Evolutionary conservation across 2,888 invertebrate species (phyloP).

Genomic region (Candidula unifasciata): DNA sequence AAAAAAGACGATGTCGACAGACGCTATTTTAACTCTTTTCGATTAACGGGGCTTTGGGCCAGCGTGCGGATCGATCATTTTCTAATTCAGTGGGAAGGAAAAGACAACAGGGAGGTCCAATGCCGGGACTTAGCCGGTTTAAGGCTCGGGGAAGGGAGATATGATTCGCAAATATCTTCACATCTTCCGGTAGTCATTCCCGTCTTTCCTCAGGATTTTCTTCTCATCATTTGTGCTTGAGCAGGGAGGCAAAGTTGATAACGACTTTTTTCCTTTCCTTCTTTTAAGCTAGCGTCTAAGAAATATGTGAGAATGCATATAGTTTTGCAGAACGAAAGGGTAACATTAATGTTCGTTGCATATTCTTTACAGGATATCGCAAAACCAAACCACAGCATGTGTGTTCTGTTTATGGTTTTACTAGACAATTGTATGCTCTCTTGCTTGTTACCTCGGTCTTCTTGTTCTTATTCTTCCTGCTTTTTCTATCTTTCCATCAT

Average conservation of each 20-base stretch:
- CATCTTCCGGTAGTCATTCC: conserved; percentile 20
- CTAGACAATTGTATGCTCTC: too few species aligned
- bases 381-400: too few species aligned
- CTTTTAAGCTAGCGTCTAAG: neutral
- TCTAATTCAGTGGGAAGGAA: conserved; percentile 50
- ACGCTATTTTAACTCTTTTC: conserved; percentile 47
- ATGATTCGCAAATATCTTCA: conserved; percentile 42
- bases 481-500: too few species aligned
- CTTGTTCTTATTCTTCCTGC: too few species aligned
- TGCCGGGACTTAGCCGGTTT: conserved; percentile 33
- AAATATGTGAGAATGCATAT: too few species aligned
- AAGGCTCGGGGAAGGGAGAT: conserved; percentile 27
- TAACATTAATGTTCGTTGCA: too few species aligned
- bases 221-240: neutral
- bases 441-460: too few species aligned
- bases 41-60: conserved; percentile 43
- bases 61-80: conserved; percentile 44
- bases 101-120: conserved; percentile 36
- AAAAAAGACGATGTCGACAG: conserved; percentile 43
- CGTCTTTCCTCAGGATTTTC: neutral
- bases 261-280: neutral
- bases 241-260: neutral
- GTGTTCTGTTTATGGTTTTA: too few species aligned
- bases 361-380: too few species aligned
- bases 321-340: too few species aligned